Percentiles rank a stretch among this genome's conserved stretches.
Conservation (phyloP, 2,888 invertebrate species). For the Ptychoptera contaminata region DNA sequence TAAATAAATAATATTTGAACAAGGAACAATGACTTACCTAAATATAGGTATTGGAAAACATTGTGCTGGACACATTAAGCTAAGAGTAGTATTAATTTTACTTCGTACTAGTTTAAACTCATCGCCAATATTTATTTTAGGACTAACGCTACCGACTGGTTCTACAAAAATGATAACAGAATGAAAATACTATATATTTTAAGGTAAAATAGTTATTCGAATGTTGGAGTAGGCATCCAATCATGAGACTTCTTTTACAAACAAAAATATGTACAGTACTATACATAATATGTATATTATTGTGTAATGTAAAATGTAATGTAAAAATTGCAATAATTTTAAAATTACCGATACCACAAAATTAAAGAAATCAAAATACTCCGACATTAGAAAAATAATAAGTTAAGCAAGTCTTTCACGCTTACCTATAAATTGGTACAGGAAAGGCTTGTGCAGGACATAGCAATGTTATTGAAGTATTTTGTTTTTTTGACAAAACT, state of each 20-base stretch:
- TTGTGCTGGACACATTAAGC: conserved; percentile 58
- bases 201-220: neutral
- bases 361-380: too few relatives aligned
- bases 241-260: too few relatives aligned
- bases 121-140: conserved; percentile 41
- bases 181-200: neutral
- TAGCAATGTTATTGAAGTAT: conserved; percentile 39
- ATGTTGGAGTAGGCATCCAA: too few relatives aligned
- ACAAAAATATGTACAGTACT: too few relatives aligned
- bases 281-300: too few relatives aligned
- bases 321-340: too few relatives aligned
- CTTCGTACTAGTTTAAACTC: conserved; percentile 21
- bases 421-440: conserved; percentile 56
- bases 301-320: too few relatives aligned
- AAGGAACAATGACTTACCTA: too few relatives aligned
- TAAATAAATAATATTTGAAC: too few relatives aligned
- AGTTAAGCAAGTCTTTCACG: conserved; percentile 1
- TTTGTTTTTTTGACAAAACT: conserved; percentile 18
- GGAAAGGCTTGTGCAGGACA: conserved; percentile 60
- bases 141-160: conserved; percentile 42
- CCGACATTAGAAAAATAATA: too few relatives aligned
- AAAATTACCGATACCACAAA: too few relatives aligned
- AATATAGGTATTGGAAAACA: too few relatives aligned
- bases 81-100: conserved; percentile 30
- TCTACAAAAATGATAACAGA: conserved; percentile 20